These are phyloP conservation scores for Rutpela maculata DNA, from an alignment of 2,888 invertebrate species.

Conservation along the genomic window DNA sequence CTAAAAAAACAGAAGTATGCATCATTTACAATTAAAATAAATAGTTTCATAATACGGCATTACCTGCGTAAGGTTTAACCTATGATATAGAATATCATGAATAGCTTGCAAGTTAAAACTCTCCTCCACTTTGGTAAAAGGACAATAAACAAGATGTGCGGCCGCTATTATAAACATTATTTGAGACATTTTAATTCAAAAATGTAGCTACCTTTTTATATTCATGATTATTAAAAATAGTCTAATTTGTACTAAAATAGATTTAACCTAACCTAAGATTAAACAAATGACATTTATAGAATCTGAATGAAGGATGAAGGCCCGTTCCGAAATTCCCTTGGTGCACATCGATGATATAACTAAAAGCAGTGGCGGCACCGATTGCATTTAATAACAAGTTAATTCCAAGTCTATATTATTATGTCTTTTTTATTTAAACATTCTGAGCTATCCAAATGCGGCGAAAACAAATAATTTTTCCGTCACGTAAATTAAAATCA, in stretches of 20 bases:
- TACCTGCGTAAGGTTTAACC: constrained; percentile 90
- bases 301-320: neutral
- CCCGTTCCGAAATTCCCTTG: neutral
- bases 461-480: too few species aligned
- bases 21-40: constrained; percentile 27
- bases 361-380: neutral
- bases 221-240: constrained; percentile 62
- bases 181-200: constrained; percentile 79
- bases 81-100: constrained; percentile 96
- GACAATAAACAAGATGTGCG: constrained; percentile 90
- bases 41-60: constrained; percentile 48
- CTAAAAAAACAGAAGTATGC: constrained; percentile 76
- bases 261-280: constrained; percentile 64
- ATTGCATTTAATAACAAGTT: neutral
- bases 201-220: constrained; percentile 58
- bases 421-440: too few species aligned
- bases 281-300: constrained; percentile 15
- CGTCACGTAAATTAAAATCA: too few species aligned
- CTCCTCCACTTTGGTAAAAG: constrained; percentile 99
- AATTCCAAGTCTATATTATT: too few species aligned
- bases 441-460: too few species aligned
- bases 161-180: constrained; percentile 85
- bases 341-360: neutral
- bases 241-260: constrained; percentile 62
- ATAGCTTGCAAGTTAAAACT: constrained; percentile 99